Percentiles rank a stretch among this genome's conserved stretches.
Evolutionary conservation across 1,140 invertebrate genomes (phyloP).

Genomic region (Olivierus martensii): DNA sequence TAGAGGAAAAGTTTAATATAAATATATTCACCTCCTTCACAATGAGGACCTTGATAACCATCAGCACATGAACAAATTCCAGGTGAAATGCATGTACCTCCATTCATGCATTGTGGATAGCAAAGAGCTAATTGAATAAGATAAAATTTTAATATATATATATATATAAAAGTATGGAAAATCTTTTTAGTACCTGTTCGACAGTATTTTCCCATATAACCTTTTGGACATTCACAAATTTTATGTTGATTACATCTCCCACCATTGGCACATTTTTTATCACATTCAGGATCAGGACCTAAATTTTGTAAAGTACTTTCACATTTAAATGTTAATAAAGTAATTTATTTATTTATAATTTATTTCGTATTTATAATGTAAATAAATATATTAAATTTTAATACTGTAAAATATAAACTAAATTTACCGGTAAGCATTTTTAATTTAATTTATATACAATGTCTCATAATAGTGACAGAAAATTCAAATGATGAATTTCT

Average conservation of each 20-base stretch:
- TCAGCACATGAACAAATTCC: slow-evolving; percentile 70
- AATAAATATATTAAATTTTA: too few relatives aligned
- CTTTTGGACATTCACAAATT: slow-evolving; percentile 72
- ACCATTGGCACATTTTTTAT: slow-evolving; percentile 67
- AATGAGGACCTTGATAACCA: slow-evolving; percentile 79
- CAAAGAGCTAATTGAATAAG: slow-evolving; percentile 50
- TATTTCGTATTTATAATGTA: too few relatives aligned
- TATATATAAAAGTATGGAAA: too few relatives aligned
- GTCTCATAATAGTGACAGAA: too few relatives aligned
- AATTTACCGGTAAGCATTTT: too few relatives aligned
- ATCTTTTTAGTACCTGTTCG: slow-evolving; percentile 35
- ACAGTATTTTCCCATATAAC: slow-evolving; percentile 78
- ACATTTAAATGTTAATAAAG: not conserved
- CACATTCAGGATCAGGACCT: slow-evolving; percentile 76
- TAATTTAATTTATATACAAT: too few relatives aligned
- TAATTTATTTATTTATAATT: not conserved
- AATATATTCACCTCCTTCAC: slow-evolving; percentile 63
- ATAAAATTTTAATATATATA: too few relatives aligned
- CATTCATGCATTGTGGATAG: slow-evolving; percentile 84
- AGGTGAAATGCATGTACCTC: slow-evolving; percentile 74
- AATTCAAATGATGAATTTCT: too few relatives aligned
- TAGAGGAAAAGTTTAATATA: not conserved
- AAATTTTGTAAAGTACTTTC: slow-evolving; percentile 7
- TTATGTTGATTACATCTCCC: slow-evolving; percentile 64
- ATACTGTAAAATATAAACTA: too few relatives aligned